Percentiles rank a stretch among this genome's conserved stretches.
phyloP scores from a whole-genome alignment of 2,888 invertebrate species.

The Xylocampa areola region DNA sequence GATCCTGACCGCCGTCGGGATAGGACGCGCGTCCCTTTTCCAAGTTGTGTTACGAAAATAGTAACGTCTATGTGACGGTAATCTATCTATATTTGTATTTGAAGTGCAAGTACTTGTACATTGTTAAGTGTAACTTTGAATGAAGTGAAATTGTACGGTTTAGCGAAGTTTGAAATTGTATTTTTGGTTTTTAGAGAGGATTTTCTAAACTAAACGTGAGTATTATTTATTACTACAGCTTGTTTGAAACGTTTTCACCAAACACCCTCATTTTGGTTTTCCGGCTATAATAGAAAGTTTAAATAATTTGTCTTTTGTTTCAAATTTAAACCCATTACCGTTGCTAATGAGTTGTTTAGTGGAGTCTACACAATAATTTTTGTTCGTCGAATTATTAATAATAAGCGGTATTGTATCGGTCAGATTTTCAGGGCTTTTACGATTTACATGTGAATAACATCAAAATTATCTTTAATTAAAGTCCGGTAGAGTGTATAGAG shows the following conservation, averaged over 20 bases:
- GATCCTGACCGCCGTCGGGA: constrained; percentile 66
- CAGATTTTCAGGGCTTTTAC: background rate
- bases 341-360: constrained; percentile 8
- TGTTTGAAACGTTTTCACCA: constrained; percentile 26
- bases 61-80: constrained; percentile 64
- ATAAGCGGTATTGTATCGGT: background rate
- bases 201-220: constrained; percentile 59
- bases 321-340: constrained; percentile 14
- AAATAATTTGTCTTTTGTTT: constrained; percentile 12
- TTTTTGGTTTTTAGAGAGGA: constrained; percentile 50
- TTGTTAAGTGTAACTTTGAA: constrained; percentile 59
- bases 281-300: constrained; percentile 4
- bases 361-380: constrained; percentile 2
- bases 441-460: background rate
- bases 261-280: constrained; percentile 9
- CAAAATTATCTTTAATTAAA: background rate
- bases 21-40: constrained; percentile 64
- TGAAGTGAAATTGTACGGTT: constrained; percentile 44
- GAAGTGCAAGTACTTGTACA: constrained; percentile 59
- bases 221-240: constrained; percentile 36
- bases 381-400: constrained; percentile 9
- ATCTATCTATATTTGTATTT: constrained; percentile 55
- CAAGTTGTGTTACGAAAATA: constrained; percentile 77
- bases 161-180: constrained; percentile 17
- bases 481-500: background rate